Evolutionary conservation across 2,888 invertebrate species (phyloP).

Genomic region (Aphodius granarius): DNA sequence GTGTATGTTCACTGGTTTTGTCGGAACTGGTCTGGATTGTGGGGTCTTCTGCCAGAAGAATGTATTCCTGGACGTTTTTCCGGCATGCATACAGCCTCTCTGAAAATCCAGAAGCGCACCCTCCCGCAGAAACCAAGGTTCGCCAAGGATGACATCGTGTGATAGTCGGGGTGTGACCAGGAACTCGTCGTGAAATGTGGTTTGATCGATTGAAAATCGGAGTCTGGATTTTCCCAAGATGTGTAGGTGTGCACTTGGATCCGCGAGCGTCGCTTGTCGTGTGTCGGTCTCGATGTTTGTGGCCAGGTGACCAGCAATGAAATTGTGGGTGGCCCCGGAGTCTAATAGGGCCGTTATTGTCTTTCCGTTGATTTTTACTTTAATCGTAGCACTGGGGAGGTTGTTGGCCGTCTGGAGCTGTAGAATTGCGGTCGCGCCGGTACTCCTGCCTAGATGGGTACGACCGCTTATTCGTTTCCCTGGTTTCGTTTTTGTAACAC

Average conservation of each 20-base stretch:
- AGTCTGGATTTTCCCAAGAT: not conserved
- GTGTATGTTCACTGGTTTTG: not conserved
- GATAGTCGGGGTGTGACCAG: not conserved
- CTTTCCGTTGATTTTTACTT: not conserved
- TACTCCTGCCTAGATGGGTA: not conserved
- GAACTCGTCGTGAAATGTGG: not conserved
- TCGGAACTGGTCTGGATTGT: constrained; percentile 24
- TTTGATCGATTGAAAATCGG: not conserved
- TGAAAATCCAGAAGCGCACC: not conserved
- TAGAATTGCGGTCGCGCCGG: not conserved
- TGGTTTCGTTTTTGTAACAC: not conserved
- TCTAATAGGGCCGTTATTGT: not conserved
- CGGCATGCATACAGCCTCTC: not conserved
- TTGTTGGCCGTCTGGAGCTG: not conserved
- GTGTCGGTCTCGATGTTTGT: not conserved
- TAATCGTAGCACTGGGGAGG: not conserved
- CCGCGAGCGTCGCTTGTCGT: not conserved
- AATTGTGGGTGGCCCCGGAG: not conserved
- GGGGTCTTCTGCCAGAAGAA: constrained; percentile 26
- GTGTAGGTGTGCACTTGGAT: not conserved
- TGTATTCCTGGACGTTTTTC: constrained; percentile 23
- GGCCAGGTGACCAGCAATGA: not conserved
- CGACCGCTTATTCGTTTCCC: constrained; percentile 1
- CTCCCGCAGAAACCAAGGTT: not conserved
- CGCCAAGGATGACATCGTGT: not conserved